Percentiles rank a stretch among this genome's conserved stretches.
Conservation (phyloP, 1,140 invertebrate genomes). For the Drosophila mojavensis region DNA sequence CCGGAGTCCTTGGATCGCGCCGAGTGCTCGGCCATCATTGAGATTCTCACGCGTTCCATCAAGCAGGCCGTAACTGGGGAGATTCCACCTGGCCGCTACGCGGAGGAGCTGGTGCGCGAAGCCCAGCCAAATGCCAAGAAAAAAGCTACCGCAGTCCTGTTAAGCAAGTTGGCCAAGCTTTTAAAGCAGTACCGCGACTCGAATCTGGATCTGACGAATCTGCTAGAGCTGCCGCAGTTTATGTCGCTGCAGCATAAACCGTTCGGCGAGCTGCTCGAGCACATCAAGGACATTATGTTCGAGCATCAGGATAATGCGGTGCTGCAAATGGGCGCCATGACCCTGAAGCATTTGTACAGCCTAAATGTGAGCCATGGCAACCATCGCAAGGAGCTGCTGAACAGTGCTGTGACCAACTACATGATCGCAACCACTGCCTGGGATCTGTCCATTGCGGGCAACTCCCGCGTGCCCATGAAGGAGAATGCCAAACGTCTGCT, state of each 20-base stretch:
- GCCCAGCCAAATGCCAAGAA: conserved; percentile 5
- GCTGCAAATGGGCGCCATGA: conserved; percentile 30
- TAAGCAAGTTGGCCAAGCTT: conserved; percentile 13
- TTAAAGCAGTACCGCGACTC: conserved; percentile 1
- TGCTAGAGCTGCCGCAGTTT: conserved; percentile 46
- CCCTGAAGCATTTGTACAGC: conserved; percentile 24
- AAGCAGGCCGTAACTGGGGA: conserved; percentile 54
- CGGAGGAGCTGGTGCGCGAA: conserved; percentile 24
- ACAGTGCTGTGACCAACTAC: conserved; percentile 43
- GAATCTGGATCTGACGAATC: conserved; percentile 23
- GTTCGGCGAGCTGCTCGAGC: conserved; percentile 8
- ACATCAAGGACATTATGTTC: conserved; percentile 35
- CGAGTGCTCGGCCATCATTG: conserved; percentile 39
- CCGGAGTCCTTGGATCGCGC: not conserved
- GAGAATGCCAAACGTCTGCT: conserved; percentile 1
- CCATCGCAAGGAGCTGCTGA: conserved; percentile 27
- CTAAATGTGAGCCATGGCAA: not conserved
- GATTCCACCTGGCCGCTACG: conserved; percentile 57
- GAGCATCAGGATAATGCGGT: not conserved
- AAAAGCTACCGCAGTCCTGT: conserved; percentile 19
- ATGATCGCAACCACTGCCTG: conserved; percentile 16
- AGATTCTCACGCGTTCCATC: conserved; percentile 44
- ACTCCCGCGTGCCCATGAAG: not conserved
- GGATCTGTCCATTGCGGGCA: not conserved
- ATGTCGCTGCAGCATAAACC: not conserved